phyloP scores from a whole-genome alignment of 1,140 invertebrate species.

The Saccostrea glomerata region DNA sequence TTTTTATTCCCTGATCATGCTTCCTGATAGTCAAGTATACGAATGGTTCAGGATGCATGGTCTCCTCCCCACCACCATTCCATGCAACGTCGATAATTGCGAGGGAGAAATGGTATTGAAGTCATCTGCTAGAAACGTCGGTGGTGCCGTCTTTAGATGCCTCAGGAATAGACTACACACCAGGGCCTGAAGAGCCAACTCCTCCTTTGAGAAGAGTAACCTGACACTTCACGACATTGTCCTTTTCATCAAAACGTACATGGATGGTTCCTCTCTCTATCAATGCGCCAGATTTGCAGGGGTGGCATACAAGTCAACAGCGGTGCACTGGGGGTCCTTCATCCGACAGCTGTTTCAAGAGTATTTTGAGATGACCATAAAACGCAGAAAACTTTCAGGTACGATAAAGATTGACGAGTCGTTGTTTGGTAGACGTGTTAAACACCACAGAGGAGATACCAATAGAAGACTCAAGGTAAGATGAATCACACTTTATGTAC shows the following conservation, averaged over 20 bases:
- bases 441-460: neutral
- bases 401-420: neutral
- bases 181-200: neutral
- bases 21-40: neutral
- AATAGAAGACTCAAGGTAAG: neutral
- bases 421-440: neutral
- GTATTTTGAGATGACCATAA: neutral
- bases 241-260: neutral
- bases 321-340: conserved; percentile 37
- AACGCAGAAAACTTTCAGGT: neutral
- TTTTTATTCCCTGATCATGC: conserved; percentile 21
- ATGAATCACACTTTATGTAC: neutral
- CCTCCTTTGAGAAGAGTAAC: conserved; percentile 20
- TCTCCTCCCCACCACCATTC: neutral
- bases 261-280: conserved; percentile 31
- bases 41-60: too few species aligned
- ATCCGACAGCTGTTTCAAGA: conserved; percentile 38
- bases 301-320: conserved; percentile 40
- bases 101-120: neutral
- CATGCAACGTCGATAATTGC: conserved; percentile 8
- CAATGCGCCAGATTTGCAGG: conserved; percentile 31
- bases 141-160: conserved; percentile 15
- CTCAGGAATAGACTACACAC: neutral
- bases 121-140: neutral
- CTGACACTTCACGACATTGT: conserved; percentile 3